Base-by-base conservation (phyloP, 1,140 invertebrate species). In the Drosophila subobscura region DNA sequence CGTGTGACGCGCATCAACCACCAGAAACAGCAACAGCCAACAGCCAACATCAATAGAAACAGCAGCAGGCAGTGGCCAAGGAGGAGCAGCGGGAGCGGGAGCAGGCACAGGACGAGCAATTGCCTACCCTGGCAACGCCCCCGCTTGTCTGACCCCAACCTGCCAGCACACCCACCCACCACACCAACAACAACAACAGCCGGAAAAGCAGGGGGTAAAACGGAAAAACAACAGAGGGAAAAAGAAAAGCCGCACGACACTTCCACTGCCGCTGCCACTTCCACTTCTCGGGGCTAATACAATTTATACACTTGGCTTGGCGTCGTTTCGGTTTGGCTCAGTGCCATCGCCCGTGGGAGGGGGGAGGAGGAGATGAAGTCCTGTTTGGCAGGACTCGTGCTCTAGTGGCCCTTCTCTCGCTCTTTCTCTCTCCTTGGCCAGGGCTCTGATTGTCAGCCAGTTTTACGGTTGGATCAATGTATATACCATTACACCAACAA, bases 401-500 rank as follows among this genome's bases (percentile, higher is more conserved):
- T 37, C 33, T 37, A 3, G 33, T 55, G 49, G 33, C 57, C 22
- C 5, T 45, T 27, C 37, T 22, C 16, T 16, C 1, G 5, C 27
- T 55, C 37, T 42, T 27, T 60, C 50, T 25, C 57, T 61, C 67
- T 63, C 44, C 20, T 37, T 50, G 16, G 29, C 46, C 49, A 27
- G 56, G 33, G 44, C 83, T 68, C 81, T 37, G 81, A 78, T 85
- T 85, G 77, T 86, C 81, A 86, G 81, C 77, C 81, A 86, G 81
- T 85, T 85, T 85, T 86, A 85, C 81, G 81, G 81, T 85, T 85
- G 83, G 81, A 85, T 85, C 81, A 85, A 85, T 85, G 81, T 85
- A 86, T 86, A 85, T 85, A 73, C 81, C 77, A 53, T 86, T 66
- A 73, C 70, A 77, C 79, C 65, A 65, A 74, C 66, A 79, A 56